Percentiles rank a stretch among this genome's conserved stretches.
phyloP scores from a whole-genome alignment of 2,797 vertebrate genomes.

The Pseudomugil gertrudae region DNA sequence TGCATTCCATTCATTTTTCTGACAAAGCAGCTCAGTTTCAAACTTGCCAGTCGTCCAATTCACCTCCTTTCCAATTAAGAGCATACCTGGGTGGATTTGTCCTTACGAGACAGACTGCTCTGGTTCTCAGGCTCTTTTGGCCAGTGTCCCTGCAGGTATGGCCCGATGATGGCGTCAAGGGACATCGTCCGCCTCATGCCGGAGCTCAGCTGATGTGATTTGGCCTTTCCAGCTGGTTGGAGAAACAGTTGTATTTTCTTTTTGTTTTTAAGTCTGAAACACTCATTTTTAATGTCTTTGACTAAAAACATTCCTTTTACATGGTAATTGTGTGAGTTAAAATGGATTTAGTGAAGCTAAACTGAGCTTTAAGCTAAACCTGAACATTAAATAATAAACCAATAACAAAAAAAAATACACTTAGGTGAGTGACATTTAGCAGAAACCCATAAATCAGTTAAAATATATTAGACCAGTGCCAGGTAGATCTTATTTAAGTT shows the following conservation, averaged over 20 bases:
- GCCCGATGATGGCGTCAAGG: constrained; percentile 87
- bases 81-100: constrained; percentile 90
- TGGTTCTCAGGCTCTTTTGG: constrained; percentile 84
- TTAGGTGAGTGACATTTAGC: neutral
- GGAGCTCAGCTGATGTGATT: constrained; percentile 76
- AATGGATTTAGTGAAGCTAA: neutral
- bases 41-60: constrained; percentile 4
- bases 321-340: neutral
- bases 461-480: neutral
- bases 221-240: constrained; percentile 75
- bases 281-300: neutral
- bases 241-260: neutral
- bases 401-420: neutral
- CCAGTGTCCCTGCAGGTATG: constrained; percentile 92
- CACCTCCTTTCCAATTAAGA: neutral
- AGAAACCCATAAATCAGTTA: neutral
- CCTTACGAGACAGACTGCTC: constrained; percentile 75
- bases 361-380: neutral
- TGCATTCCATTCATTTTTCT: constrained; percentile 26
- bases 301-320: neutral
- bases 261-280: neutral
- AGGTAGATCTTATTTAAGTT: neutral
- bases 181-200: constrained; percentile 85
- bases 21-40: neutral
- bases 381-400: neutral